These are phyloP conservation scores for roundworm (Caenorhabditis elegans) DNA, from an alignment of 1,140 invertebrate species.

Conservation along the genomic window WBcel235 BX284604.4:10301001-10301500, in stretches of 20 bases:
- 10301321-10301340: conserved; percentile 52
- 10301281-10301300: conserved; percentile 47
- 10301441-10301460: conserved; percentile 52
- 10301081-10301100: conserved; percentile 66
- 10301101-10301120: conserved; percentile 64
- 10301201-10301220: conserved; percentile 65
- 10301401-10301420: conserved; percentile 50
- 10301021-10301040: too few relatives aligned
- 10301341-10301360: conserved; percentile 46
- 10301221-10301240: conserved; percentile 64
- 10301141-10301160: conserved; percentile 64
- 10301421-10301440: conserved; percentile 51
- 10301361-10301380: conserved; percentile 52
- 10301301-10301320: conserved; percentile 52
- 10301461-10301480: conserved; percentile 52
- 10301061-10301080: conserved; percentile 34
- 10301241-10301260: conserved; percentile 66
- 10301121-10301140: conserved; percentile 66
- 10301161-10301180: conserved; percentile 64
- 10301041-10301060: too few relatives aligned
- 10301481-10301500: conserved; percentile 50
- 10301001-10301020: too few relatives aligned
- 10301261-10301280: conserved; percentile 53
- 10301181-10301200: conserved; percentile 63
- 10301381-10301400: conserved; percentile 49